Base-by-base conservation (phyloP, 1,140 invertebrate species). In the Aethina tumida region DNA sequence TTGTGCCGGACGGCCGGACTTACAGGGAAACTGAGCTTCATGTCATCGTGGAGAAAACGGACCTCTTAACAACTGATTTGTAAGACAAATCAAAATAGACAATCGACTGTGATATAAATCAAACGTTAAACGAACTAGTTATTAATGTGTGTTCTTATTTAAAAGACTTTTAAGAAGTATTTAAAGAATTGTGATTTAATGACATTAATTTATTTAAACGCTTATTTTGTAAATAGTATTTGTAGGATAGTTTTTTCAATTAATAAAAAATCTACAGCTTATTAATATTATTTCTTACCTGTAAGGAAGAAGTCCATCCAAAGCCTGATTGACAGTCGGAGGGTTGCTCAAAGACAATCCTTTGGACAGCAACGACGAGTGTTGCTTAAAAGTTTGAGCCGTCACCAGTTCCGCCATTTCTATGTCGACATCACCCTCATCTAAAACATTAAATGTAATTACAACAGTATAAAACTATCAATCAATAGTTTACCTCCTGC, bases 261-360 rank as follows among this genome's bases (percentile, higher is more conserved):
- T n/a, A n/a, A n/a, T n/a, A n/a, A n/a, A n/a, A n/a, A n/a, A n/a
- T n/a, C n/a, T n/a, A n/a, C n/a, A n/a, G n/a, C n/a, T n/a, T n/a
- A n/a, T n/a, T n/a, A n/a, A n/a, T n/a, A 33, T n/a, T n/a, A n/a
- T n/a, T n/a, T 74, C 79, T 75, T 59, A 86, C 83, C 80, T 83
- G 63, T 84, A 85, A 22, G 87, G 84, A 39, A 95, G 73, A 59
- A 84, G 78, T 3, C 89, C 91, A 57, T 94, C 89, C 25, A 96
- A 67, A 19, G 91, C 87, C 66, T 96, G 89, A 47, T 79, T 78
- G 26, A 97, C 81, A 4, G 81, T 84, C 5, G 92, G 84, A 5
- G 84, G 75, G 21, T 86, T 80, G 10, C 81, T 78, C 1, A 97
- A 68, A n/a, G 90, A 86, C 48, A 97, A 82, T 27, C 94, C 94